Percentiles rank a stretch among this genome's conserved stretches.
phyloP scores from a whole-genome alignment of 1,140 invertebrate species.

The Phthorimaea operculella region DNA sequence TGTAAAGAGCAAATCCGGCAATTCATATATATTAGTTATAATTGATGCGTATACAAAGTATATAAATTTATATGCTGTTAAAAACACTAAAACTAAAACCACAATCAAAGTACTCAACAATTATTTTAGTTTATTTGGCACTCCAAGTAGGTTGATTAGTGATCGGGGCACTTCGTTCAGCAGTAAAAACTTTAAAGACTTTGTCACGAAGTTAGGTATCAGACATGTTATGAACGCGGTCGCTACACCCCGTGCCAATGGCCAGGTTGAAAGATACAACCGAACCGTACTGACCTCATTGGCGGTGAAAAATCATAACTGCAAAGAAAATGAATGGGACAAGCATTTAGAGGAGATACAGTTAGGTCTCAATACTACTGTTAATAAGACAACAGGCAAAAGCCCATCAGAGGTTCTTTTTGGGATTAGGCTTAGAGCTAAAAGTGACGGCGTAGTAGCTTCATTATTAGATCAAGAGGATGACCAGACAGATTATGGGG shows the following conservation, averaged over 20 bases:
- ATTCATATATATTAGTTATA: constrained; percentile 27
- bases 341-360: constrained; percentile 5
- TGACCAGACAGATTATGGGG: neutral
- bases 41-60: constrained; percentile 31
- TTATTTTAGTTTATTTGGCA: constrained; percentile 5
- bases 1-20: constrained; percentile 11
- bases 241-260: constrained; percentile 6
- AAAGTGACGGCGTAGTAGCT: constrained; percentile 3
- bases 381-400: constrained; percentile 3
- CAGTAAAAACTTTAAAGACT: constrained; percentile 7
- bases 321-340: constrained; percentile 8
- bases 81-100: constrained; percentile 6
- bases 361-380: constrained; percentile 3
- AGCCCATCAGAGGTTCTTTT: constrained; percentile 2
- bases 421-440: neutral
- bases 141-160: constrained; percentile 2
- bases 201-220: constrained; percentile 5
- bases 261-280: constrained; percentile 3
- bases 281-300: constrained; percentile 6
- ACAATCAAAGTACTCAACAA: constrained; percentile 4
- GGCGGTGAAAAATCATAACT: constrained; percentile 6
- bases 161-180: constrained; percentile 6
- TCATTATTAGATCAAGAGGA: constrained; percentile 3
- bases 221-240: constrained; percentile 5
- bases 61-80: constrained; percentile 5